These are phyloP conservation scores for Elaphurus davidianus DNA, from an alignment of 2,113 vertebrate species.

Conservation along the genomic window DNA sequence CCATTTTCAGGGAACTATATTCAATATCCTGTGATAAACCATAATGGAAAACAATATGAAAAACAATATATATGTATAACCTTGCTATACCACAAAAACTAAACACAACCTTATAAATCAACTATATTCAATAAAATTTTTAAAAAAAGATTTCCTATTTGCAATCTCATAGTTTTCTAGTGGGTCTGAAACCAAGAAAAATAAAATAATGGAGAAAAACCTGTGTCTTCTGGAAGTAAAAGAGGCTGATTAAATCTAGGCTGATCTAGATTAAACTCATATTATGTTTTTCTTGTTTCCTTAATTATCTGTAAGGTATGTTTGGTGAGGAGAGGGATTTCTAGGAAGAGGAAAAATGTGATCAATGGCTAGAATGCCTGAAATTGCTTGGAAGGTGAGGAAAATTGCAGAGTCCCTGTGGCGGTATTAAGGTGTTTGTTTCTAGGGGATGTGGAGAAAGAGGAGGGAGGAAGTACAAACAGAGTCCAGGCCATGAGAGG, in stretches of 20 bases:
- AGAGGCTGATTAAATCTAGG: not conserved
- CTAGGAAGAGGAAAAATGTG: not conserved
- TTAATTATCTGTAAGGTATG: not conserved
- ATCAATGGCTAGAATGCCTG: not conserved
- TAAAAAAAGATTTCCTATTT: not conserved
- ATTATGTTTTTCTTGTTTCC: not conserved
- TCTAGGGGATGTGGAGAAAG: not conserved
- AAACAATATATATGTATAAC: not conserved
- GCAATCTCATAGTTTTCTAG: not conserved
- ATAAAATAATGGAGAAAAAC: not conserved
- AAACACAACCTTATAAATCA: not conserved
- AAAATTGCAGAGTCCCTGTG: not conserved
- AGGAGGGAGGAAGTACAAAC: not conserved
- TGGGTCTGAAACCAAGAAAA: not conserved
- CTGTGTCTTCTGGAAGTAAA: not conserved
- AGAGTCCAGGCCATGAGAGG: not conserved
- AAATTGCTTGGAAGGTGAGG: not conserved
- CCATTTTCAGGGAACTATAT: not conserved
- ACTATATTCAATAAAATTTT: not conserved
- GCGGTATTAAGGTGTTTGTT: not conserved
- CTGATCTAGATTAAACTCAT: not conserved
- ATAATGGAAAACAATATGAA: not conserved
- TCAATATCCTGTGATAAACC: not conserved
- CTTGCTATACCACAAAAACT: not conserved
- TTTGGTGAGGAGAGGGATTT: not conserved